These are phyloP conservation scores for Parambassis ranga DNA, from an alignment of 2,797 vertebrate species.

Conservation along the genomic window DNA sequence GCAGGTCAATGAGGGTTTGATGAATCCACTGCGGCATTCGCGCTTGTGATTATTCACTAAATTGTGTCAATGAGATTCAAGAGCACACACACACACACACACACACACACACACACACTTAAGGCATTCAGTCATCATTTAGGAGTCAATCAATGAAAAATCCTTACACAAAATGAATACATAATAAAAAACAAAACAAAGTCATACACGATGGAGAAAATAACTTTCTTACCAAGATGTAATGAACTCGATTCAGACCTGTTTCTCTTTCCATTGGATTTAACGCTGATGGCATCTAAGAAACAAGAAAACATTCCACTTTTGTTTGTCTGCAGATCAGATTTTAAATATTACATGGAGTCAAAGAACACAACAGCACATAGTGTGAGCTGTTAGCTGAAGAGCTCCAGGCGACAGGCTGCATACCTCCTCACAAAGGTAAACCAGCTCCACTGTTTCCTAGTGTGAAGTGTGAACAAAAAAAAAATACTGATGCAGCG, in stretches of 20 bases:
- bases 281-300: background rate
- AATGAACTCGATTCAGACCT: no score
- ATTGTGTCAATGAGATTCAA: slow-evolving; percentile 28
- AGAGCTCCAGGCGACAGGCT: background rate
- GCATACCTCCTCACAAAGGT: background rate
- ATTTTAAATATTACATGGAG: background rate
- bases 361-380: background rate
- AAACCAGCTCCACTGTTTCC: background rate
- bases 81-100: background rate
- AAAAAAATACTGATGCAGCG: background rate
- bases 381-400: background rate
- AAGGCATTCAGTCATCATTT: background rate
- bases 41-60: slow-evolving; percentile 53
- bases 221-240: no score
- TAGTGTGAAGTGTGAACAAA: background rate
- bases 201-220: no score
- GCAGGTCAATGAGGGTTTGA: slow-evolving; percentile 53
- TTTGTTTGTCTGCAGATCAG: background rate
- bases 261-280: no score
- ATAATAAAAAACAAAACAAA: background rate
- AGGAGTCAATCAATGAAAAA: slow-evolving; percentile 6
- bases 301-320: background rate
- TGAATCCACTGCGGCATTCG: slow-evolving; percentile 54
- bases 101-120: background rate
- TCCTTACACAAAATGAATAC: no score